Conservation (phyloP, 2,888 invertebrate genomes). For the Tolmerus cingulatus region DNA sequence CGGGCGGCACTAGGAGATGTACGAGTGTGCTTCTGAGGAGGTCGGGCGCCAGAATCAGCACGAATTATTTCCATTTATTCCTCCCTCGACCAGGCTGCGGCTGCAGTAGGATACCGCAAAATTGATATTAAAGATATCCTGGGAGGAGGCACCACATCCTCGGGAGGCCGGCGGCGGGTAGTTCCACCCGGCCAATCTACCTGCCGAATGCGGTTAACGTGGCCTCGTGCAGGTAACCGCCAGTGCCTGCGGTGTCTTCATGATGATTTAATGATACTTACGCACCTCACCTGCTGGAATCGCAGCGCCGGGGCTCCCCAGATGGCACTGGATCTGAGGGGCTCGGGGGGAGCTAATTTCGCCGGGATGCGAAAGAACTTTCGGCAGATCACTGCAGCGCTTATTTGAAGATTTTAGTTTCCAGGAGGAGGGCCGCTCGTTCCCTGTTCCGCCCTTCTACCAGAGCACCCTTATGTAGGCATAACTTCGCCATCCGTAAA, state of each 20-base stretch:
- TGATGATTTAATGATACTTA: slow-evolving; percentile 20
- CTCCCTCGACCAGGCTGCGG: not conserved
- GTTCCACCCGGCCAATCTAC: not conserved
- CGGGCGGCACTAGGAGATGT: not conserved
- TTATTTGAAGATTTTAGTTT: slow-evolving; percentile 24
- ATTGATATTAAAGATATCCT: slow-evolving; percentile 17
- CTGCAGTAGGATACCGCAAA: slow-evolving; percentile 20
- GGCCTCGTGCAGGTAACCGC: not conserved
- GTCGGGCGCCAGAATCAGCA: not conserved
- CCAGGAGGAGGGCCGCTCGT: not conserved
- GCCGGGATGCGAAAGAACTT: slow-evolving; percentile 11
- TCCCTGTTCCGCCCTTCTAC: not conserved
- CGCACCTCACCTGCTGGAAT: slow-evolving; percentile 1
- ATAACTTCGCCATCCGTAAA: slow-evolving; percentile 17
- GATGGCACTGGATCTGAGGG: not conserved
- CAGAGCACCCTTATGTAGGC: not conserved
- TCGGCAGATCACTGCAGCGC: not conserved
- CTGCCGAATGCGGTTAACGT: not conserved
- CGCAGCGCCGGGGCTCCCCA: not conserved
- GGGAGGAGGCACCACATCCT: not conserved
- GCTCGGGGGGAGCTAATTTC: not conserved
- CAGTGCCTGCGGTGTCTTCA: slow-evolving; percentile 1
- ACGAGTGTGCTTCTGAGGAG: not conserved
- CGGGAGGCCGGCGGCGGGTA: not conserved
- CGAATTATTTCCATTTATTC: slow-evolving; percentile 11